These are phyloP conservation scores for Polymixis lichenea DNA, from an alignment of 2,888 invertebrate species.

Conservation along the genomic window DNA sequence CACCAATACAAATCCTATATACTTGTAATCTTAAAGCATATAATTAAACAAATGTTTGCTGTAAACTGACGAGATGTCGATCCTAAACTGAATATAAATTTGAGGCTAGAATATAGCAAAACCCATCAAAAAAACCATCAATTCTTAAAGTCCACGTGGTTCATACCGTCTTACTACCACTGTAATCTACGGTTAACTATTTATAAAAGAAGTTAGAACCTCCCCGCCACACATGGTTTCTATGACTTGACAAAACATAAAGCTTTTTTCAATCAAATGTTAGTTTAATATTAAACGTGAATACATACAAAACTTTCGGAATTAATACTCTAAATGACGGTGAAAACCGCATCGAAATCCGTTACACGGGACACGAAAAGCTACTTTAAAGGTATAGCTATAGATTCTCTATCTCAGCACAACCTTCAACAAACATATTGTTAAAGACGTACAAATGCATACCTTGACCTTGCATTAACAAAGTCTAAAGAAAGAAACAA, in stretches of 20 bases:
- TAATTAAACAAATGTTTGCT: no score
- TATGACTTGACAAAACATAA: neutral
- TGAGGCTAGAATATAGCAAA: no score
- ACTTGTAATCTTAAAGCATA: neutral
- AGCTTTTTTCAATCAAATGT: neutral
- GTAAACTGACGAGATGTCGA: no score
- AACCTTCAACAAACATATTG: neutral
- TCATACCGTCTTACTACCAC: neutral
- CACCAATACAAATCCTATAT: neutral
- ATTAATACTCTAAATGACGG: neutral
- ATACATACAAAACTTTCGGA: no score
- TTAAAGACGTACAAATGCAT: neutral
- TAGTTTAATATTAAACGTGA: neutral
- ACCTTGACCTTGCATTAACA: conserved; percentile 53
- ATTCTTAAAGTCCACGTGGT: neutral
- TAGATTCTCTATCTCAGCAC: neutral
- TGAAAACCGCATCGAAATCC: neutral
- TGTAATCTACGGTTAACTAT: neutral
- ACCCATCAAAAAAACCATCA: no score
- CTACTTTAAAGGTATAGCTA: neutral
- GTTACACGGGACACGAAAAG: neutral
- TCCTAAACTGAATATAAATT: neutral
- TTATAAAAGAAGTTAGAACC: neutral
- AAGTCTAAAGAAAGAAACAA: conserved; percentile 37
- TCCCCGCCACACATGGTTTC: neutral